Evolutionary conservation across 2,113 vertebrate genomes (phyloP).

Genomic region (Geococcyx californianus): DNA sequence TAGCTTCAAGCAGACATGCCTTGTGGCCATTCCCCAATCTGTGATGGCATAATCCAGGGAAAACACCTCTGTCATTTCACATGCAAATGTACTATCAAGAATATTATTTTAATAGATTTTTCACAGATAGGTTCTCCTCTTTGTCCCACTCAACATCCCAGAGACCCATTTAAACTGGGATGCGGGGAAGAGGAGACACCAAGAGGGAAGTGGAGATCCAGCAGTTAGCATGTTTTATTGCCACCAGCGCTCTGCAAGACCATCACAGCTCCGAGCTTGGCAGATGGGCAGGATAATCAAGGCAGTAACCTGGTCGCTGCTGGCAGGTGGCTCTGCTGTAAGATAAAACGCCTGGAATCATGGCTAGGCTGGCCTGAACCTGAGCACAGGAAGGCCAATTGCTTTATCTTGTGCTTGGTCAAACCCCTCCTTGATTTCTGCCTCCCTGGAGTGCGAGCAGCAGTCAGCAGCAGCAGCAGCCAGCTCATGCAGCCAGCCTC

Average conservation of each 20-base stretch:
- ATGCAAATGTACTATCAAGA: constrained; percentile 18
- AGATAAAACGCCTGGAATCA: neutral
- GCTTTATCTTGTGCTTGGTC: neutral
- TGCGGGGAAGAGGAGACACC: constrained; percentile 19
- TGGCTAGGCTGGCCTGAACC: neutral
- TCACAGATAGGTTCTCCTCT: neutral
- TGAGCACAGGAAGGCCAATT: rapidly evolving
- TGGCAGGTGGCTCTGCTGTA: neutral
- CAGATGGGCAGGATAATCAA: neutral
- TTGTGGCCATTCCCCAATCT: neutral
- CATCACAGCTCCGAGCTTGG: neutral
- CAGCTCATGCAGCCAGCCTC: neutral
- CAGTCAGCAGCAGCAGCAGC: neutral
- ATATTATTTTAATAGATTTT: constrained; percentile 24
- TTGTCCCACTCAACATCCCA: neutral
- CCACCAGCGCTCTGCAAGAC: rapidly evolving
- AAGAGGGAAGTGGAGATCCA: constrained; percentile 3
- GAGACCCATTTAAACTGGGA: neutral
- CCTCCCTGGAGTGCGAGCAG: neutral
- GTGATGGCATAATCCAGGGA: neutral
- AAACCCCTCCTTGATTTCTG: neutral
- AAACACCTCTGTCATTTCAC: constrained; percentile 9
- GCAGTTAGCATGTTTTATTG: neutral
- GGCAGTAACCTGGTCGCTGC: no score
- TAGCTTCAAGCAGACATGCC: constrained; percentile 31